phyloP scores from a whole-genome alignment of 1,140 invertebrate species.

The Neuroterus valhalla region DNA sequence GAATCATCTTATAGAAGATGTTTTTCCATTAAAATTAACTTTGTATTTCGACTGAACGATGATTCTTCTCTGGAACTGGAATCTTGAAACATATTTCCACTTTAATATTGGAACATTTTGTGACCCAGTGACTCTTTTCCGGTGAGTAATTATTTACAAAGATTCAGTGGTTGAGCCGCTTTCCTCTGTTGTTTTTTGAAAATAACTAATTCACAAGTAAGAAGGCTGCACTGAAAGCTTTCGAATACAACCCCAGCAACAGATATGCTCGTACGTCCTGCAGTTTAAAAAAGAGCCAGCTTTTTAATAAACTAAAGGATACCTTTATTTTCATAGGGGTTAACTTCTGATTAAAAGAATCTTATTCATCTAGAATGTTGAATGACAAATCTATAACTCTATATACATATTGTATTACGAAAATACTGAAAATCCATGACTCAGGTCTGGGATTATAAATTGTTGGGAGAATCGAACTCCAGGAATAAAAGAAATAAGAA shows the following conservation, averaged over 20 bases:
- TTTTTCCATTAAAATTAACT: no score
- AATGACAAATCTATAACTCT: slow-evolving; percentile 4
- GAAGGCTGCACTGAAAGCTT: slow-evolving; percentile 18
- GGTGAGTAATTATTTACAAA: neutral
- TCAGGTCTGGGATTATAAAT: slow-evolving; percentile 20
- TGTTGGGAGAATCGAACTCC: neutral
- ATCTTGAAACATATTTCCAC: neutral
- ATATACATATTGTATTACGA: neutral
- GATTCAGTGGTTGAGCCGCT: neutral
- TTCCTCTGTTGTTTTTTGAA: slow-evolving; percentile 5
- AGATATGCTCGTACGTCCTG: neutral
- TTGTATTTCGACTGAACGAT: no score
- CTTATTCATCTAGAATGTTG: neutral
- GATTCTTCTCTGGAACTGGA: no score
- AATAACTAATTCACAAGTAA: slow-evolving; percentile 19
- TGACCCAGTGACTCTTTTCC: neutral
- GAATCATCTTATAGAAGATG: no score
- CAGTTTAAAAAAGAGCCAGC: neutral
- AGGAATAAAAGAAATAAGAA: neutral
- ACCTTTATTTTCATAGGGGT: neutral
- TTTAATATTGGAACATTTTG: neutral
- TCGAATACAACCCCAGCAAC: slow-evolving; percentile 4
- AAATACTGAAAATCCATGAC: slow-evolving; percentile 8
- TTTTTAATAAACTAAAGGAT: neutral
- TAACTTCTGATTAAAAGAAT: neutral